phyloP scores from a whole-genome alignment of 2,797 vertebrate genomes.

The Melanotaenia boesemani region DNA sequence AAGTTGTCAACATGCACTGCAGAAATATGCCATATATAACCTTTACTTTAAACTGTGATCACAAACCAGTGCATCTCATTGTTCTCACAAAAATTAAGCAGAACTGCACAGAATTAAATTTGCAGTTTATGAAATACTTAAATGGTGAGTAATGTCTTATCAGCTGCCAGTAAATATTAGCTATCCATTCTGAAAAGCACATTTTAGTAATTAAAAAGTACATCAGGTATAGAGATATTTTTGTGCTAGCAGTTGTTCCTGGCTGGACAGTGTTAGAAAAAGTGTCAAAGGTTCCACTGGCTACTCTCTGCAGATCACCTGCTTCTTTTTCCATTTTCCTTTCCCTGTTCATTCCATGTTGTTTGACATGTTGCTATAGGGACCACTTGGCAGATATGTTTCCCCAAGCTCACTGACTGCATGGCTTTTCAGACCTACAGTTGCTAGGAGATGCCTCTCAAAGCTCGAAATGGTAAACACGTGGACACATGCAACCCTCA shows the following conservation, averaged over 20 bases:
- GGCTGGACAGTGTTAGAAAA: constrained; percentile 34
- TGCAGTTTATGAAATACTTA: neutral
- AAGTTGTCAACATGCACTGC: constrained; percentile 24
- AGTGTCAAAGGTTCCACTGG: constrained; percentile 46
- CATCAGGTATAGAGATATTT: neutral
- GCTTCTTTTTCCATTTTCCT: constrained; percentile 53
- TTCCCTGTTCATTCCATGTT: constrained; percentile 46
- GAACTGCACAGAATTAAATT: neutral
- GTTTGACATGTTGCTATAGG: constrained; percentile 77
- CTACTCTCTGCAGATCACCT: constrained; percentile 47
- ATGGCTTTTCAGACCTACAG: constrained; percentile 66
- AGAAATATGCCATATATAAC: neutral
- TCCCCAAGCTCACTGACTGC: constrained; percentile 68
- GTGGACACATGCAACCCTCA: constrained; percentile 54
- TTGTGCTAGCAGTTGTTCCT: constrained; percentile 4
- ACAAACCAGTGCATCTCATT: constrained; percentile 2
- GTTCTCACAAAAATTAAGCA: neutral
- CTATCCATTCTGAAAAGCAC: constrained; percentile 12
- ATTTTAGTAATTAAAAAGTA: constrained; percentile 2
- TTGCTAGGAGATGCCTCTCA: constrained; percentile 81
- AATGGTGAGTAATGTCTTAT: neutral
- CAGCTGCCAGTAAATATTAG: neutral
- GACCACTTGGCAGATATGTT: constrained; percentile 63
- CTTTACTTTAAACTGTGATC: neutral
- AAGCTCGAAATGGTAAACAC: constrained; percentile 68